Conservation (phyloP, 1,140 invertebrate genomes). For the Diprion similis region DNA sequence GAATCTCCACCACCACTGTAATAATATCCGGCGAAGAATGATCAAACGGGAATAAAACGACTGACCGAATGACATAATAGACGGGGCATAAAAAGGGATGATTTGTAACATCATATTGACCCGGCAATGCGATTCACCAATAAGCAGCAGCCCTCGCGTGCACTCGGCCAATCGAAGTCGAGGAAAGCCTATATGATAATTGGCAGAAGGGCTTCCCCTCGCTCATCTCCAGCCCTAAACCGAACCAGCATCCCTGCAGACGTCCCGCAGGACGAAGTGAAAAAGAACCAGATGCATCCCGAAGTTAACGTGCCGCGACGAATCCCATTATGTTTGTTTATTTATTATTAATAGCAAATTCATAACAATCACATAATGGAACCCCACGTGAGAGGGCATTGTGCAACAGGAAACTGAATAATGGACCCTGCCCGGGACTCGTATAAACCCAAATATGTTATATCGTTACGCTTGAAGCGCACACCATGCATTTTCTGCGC, state of each 20-base stretch:
- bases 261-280: not conserved
- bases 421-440: conserved; percentile 17
- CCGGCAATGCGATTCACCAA: conserved; percentile 34
- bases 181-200: conserved; percentile 10
- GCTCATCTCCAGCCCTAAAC: conserved; percentile 5
- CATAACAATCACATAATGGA: conserved; percentile 60
- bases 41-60: not conserved
- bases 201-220: not conserved
- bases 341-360: conserved; percentile 63
- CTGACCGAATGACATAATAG: conserved; percentile 11
- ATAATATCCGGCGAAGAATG: not conserved
- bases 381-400: conserved; percentile 26
- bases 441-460: conserved; percentile 28
- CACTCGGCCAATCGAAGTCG: conserved; percentile 26
- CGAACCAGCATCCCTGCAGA: not conserved
- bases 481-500: conserved; percentile 41
- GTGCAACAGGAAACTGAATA: conserved; percentile 8
- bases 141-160: not conserved
- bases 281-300: conserved; percentile 51
- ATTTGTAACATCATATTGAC: conserved; percentile 46
- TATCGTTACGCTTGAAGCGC: conserved; percentile 45
- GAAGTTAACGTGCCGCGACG: conserved; percentile 56
- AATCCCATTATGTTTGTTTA: conserved; percentile 58
- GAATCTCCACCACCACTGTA: not conserved
- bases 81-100: conserved; percentile 38